A percentile compares a stretch with the other conserved stretches of the same genome.
Evolutionary conservation across 1,140 invertebrate species (phyloP).

Genomic region (Drosophila mauritiana): DNA sequence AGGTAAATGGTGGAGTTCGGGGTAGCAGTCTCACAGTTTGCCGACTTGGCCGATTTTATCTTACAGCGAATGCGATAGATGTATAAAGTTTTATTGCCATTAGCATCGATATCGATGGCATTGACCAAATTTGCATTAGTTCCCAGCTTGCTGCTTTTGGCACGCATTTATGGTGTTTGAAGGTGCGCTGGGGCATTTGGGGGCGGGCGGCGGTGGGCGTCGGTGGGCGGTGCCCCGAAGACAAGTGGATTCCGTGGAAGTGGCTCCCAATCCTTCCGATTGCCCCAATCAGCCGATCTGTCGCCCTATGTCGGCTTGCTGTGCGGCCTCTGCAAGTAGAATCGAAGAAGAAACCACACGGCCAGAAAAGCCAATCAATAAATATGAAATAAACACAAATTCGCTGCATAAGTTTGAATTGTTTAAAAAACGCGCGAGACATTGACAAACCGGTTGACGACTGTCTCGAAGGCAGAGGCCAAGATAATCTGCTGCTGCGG

Average conservation of each 20-base stretch:
- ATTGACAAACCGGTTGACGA: conserved; percentile 50
- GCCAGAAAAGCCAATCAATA: conserved; percentile 36
- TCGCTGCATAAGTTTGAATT: conserved; percentile 48
- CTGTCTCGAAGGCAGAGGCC: conserved; percentile 14
- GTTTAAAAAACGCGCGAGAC: conserved; percentile 26
- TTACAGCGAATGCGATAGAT: conserved; percentile 84
- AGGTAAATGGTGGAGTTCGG: conserved; percentile 2
- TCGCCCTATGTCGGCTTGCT: conserved; percentile 40
- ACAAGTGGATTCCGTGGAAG: conserved; percentile 1
- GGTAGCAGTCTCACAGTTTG: conserved; percentile 17
- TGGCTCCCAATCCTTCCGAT: not conserved
- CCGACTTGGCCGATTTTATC: conserved; percentile 56
- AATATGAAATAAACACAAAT: conserved; percentile 37
- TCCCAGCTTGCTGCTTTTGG: conserved; percentile 80
- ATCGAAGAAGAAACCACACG: conserved; percentile 10
- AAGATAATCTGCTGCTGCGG: conserved; percentile 15
- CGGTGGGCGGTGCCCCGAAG: conserved; percentile 4
- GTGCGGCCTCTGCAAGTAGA: conserved; percentile 63
- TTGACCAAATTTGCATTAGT: conserved; percentile 81
- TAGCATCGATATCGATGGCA: conserved; percentile 72
- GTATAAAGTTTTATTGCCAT: conserved; percentile 81
- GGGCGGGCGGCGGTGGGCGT: conserved; percentile 17
- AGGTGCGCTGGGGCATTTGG: conserved; percentile 70
- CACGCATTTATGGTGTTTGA: conserved; percentile 83
- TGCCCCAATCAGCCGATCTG: no score